Evolutionary conservation across 2,113 vertebrate genomes (phyloP).

Genomic region (Todiramphus saurophagus): DNA sequence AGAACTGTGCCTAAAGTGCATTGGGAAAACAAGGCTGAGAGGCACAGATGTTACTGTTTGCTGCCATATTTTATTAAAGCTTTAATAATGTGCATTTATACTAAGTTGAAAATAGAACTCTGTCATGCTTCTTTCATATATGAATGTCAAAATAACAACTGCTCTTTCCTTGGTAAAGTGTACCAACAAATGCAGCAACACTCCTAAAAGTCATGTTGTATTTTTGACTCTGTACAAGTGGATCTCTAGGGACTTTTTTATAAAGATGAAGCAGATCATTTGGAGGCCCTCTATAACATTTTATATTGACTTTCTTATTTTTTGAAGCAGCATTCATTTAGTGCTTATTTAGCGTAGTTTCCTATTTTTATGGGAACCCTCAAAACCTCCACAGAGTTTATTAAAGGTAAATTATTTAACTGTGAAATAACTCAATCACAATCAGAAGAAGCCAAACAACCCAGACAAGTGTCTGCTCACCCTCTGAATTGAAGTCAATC

Average conservation of each 20-base stretch:
- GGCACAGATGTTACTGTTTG: constrained; percentile 10
- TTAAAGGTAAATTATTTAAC: neutral
- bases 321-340: neutral
- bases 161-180: neutral
- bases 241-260: neutral
- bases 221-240: neutral
- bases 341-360: neutral
- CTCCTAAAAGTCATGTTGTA: neutral
- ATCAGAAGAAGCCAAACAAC: neutral
- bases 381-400: neutral
- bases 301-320: constrained; percentile 12
- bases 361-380: neutral
- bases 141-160: neutral
- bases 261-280: constrained; percentile 39
- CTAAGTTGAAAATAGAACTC: neutral
- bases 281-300: constrained; percentile 8
- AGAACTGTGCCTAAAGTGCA: neutral
- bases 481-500: neutral
- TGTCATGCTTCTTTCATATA: neutral
- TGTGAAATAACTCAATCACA: neutral
- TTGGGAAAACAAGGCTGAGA: neutral
- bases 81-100: constrained; percentile 21
- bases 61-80: constrained; percentile 7
- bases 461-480: neutral
- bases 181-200: neutral